Conservation (phyloP, 2,113 vertebrate species). For the Sphyrna mokarran region DNA sequence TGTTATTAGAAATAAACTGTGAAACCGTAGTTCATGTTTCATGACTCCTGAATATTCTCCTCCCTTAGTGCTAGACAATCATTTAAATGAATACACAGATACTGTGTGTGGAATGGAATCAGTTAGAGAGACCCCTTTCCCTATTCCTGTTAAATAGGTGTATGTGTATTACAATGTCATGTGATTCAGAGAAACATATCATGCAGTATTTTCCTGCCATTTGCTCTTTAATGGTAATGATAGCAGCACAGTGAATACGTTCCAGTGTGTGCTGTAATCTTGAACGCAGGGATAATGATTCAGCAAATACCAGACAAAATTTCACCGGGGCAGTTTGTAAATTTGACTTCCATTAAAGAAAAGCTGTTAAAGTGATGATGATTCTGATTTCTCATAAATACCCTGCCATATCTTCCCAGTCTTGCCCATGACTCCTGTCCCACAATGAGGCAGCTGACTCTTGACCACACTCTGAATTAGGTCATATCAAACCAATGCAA, state of each 20-base stretch:
- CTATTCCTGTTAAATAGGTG: background rate
- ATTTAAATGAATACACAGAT: background rate
- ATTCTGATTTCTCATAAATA: background rate
- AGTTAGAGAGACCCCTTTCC: background rate
- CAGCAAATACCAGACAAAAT: background rate
- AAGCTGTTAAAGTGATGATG: background rate
- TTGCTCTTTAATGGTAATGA: background rate
- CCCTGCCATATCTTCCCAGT: background rate
- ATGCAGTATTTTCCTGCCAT: background rate
- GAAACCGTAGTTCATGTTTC: background rate
- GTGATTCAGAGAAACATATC: background rate
- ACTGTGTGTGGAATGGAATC: background rate
- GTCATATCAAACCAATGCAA: background rate
- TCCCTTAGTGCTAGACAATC: background rate
- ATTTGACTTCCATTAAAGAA: background rate
- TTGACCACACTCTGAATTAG: background rate
- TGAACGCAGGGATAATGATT: background rate
- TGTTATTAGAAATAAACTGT: background rate
- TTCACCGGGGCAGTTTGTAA: background rate
- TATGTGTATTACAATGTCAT: background rate
- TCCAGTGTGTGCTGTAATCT: no score
- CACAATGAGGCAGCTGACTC: background rate
- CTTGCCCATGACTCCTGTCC: background rate
- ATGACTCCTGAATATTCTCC: background rate
- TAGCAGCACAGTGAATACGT: background rate